Conservation (phyloP, 1,140 invertebrate species). For the Bombus waltoni region DNA sequence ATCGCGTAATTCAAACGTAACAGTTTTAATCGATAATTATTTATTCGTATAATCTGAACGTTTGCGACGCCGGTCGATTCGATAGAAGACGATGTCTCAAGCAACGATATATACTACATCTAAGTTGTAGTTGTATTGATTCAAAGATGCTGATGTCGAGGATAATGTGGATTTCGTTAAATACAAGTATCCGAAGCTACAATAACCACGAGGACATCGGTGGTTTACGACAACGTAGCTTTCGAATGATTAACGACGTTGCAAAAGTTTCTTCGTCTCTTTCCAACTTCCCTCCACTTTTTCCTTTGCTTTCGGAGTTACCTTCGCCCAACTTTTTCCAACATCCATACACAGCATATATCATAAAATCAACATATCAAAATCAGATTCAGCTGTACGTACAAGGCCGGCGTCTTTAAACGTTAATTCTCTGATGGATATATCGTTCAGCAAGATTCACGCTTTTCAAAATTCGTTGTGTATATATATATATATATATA, state of each 20-base stretch:
- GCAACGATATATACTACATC: not conserved
- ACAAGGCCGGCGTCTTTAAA: not conserved
- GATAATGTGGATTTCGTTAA: not conserved
- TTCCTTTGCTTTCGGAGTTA: not conserved
- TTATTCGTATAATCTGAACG: too few species aligned
- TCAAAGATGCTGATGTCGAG: not conserved
- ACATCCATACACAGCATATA: not conserved
- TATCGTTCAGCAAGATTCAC: not conserved
- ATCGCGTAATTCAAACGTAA: too few species aligned
- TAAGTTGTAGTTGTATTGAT: too few species aligned
- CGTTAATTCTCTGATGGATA: not conserved
- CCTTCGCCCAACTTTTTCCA: not conserved
- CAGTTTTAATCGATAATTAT: too few species aligned
- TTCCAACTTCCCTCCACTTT: too few species aligned
- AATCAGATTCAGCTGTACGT: not conserved
- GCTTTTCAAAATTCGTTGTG: not conserved
- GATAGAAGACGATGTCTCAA: not conserved
- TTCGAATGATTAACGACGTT: constrained; percentile 10
- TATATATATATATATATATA: too few species aligned
- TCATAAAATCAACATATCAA: not conserved
- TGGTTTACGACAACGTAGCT: not conserved
- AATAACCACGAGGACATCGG: not conserved
- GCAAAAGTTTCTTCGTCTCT: not conserved
- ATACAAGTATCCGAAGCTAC: not conserved
- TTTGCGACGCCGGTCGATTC: not conserved